Conservation (phyloP, 2,797 vertebrate species). For the Gobio occitaniae region DNA sequence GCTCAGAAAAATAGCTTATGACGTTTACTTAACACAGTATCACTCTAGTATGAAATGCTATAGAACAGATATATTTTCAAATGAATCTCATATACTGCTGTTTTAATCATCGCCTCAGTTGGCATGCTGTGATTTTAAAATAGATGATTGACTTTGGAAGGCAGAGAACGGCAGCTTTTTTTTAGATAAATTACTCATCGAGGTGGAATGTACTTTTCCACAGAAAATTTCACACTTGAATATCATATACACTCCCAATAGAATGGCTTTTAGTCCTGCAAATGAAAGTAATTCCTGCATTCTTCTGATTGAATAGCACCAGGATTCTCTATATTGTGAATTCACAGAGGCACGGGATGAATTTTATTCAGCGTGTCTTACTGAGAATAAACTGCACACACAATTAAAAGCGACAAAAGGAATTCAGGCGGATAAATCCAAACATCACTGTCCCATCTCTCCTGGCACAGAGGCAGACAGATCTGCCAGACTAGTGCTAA, state of each 20-base stretch:
- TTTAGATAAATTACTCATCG: slow-evolving; percentile 20
- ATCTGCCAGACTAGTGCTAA: slow-evolving; percentile 74
- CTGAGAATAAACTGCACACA: slow-evolving; percentile 45
- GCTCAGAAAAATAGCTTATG: slow-evolving; percentile 50
- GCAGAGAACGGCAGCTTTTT: background rate
- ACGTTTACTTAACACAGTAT: slow-evolving; percentile 54
- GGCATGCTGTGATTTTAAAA: slow-evolving; percentile 46
- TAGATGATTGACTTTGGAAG: slow-evolving; percentile 15
- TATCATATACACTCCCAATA: slow-evolving; percentile 28
- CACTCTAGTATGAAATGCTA: slow-evolving; percentile 11
- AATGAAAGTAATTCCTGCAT: slow-evolving; percentile 45
- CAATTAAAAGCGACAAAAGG: slow-evolving; percentile 70
- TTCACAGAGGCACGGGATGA: slow-evolving; percentile 24
- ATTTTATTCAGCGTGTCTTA: slow-evolving; percentile 36
- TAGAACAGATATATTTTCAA: slow-evolving; percentile 31
- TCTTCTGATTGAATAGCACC: slow-evolving; percentile 44
- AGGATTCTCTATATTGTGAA: slow-evolving; percentile 32
- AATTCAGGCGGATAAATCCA: slow-evolving; percentile 70
- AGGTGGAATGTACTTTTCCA: slow-evolving; percentile 12
- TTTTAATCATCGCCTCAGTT: slow-evolving; percentile 32
- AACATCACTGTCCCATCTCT: slow-evolving; percentile 66
- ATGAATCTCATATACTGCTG: slow-evolving; percentile 13
- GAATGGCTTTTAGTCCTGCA: slow-evolving; percentile 30
- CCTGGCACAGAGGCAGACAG: slow-evolving; percentile 63
- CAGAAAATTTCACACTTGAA: slow-evolving; percentile 25